Conservation (phyloP, 2,113 vertebrate genomes). For the Alouatta palliata region DNA sequence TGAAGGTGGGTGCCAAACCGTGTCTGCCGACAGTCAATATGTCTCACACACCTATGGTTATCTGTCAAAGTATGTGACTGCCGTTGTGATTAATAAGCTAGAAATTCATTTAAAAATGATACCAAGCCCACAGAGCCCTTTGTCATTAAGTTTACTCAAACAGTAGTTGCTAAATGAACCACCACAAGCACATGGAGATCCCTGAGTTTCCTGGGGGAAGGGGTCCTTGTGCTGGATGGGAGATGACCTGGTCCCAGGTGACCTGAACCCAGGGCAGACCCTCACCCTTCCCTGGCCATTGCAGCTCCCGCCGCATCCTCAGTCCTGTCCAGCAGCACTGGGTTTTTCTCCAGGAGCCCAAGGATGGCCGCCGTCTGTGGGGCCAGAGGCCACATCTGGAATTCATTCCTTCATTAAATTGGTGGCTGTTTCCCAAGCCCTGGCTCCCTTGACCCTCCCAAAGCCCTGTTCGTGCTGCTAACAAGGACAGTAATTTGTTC, state of each 20-base stretch:
- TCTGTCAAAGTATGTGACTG: neutral
- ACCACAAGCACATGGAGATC: rapidly evolving
- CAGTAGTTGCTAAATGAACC: neutral
- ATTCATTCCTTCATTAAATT: conserved; percentile 82
- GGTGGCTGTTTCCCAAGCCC: conserved; percentile 85
- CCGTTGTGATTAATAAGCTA: neutral
- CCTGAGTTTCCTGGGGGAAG: neutral
- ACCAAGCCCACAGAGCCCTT: neutral
- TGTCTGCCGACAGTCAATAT: rapidly evolving
- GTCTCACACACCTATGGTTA: neutral
- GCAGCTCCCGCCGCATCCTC: rapidly evolving
- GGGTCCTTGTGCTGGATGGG: neutral
- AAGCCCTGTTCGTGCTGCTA: conserved; percentile 84
- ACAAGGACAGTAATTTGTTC: conserved; percentile 88
- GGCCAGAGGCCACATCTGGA: conserved; percentile 78
- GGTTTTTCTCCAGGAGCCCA: neutral
- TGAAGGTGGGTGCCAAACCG: rapidly evolving
- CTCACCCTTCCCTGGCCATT: rapidly evolving
- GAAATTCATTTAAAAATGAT: neutral
- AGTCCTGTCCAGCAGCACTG: rapidly evolving
- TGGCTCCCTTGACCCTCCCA: conserved; percentile 81
- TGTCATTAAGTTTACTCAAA: neutral
- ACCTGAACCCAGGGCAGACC: neutral
- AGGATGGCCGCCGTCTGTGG: conserved; percentile 34
- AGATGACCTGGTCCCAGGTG: rapidly evolving